Base-by-base conservation (phyloP, 1,140 invertebrate species). In the Sycobia sp. region DNA sequence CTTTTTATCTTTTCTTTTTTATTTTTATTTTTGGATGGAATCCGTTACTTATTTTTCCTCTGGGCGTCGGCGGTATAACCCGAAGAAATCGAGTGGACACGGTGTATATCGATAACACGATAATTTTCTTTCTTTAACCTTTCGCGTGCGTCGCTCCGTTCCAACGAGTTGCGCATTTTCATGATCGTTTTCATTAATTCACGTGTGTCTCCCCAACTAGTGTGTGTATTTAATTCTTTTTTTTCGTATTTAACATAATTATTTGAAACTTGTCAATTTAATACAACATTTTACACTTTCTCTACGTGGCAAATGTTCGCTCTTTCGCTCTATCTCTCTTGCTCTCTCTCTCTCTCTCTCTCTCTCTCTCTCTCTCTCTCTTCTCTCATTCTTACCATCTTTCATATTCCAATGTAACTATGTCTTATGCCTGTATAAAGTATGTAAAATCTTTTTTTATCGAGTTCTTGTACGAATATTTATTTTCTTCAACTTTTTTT, bases 21-120 rank as follows among this genome's bases (percentile, higher is more conserved):
- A 23, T 60, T 32, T 50, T 41, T 27, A 71, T 63, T 20, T 61
- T 71, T 78, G 76, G 75, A 76, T 78, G 76, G 76, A 78, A 73
- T 78, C 72, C 69, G 69, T 77, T 74, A 71, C 72, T 69, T 39
- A 2, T 59, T 47, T 23, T 34, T 38, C 16, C 20, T 54, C 38
- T 20, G n/a, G n/a, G n/a, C n/a, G n/a, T n/a, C n/a, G 38, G n/a
- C 27, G n/a, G 11, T 56, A 29, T 44, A 43, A 32, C 13, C n/a
- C 29, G 41, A 27, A 10, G 39, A 32, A 29, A 29, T 49, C 5
- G 22, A 22, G 16, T 51, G 4, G 36, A 20, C n/a, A n/a, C n/a
- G n/a, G n/a, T n/a, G n/a, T n/a, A n/a, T n/a, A n/a, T n/a, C n/a
- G n/a, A n/a, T n/a, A n/a, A 43, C 29, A 56, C 25, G 47, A 47